Percentiles rank a stretch among this genome's conserved stretches.
Conservation (phyloP, 2,113 vertebrate species). For the Aphelocoma coerulescens region DNA sequence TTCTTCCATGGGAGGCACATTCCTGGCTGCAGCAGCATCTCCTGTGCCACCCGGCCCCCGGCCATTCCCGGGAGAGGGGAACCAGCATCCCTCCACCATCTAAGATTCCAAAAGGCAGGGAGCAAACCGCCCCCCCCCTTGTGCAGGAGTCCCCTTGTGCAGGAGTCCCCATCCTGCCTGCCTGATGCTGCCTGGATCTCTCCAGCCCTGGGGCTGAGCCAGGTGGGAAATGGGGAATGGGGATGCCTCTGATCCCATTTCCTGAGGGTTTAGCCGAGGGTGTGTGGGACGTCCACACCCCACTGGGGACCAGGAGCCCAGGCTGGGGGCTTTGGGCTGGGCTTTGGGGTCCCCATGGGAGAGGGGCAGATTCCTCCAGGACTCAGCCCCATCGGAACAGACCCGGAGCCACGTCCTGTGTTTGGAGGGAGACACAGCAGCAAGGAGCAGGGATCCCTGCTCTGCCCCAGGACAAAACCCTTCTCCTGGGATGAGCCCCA, state of each 20-base stretch:
- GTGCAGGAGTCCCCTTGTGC: background rate
- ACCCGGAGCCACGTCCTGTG: accelerated
- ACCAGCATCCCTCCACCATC: accelerated
- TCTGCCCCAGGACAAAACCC: accelerated
- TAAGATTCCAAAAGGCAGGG: background rate
- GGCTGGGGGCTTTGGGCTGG: background rate
- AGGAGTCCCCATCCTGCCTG: background rate
- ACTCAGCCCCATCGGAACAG: accelerated
- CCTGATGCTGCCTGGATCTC: background rate
- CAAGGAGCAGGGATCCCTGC: background rate
- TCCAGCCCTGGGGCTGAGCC: background rate
- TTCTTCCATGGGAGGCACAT: background rate
- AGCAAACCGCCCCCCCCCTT: accelerated
- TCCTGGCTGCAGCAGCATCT: background rate
- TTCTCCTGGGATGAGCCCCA: accelerated
- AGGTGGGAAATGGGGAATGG: background rate
- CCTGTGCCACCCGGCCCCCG: background rate
- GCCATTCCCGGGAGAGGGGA: background rate
- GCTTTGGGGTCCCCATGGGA: background rate
- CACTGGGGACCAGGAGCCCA: accelerated
- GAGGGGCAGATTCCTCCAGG: background rate
- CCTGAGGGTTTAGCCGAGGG: background rate
- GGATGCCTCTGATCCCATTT: background rate
- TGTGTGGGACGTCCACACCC: accelerated
- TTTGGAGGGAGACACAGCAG: background rate